Percentiles rank a stretch among this genome's conserved stretches.
These are phyloP conservation scores for Strongylocentrotus purpuratus DNA, from an alignment of 35 echinoderm and acorn worm species.

Conservation along the genomic window DNA sequence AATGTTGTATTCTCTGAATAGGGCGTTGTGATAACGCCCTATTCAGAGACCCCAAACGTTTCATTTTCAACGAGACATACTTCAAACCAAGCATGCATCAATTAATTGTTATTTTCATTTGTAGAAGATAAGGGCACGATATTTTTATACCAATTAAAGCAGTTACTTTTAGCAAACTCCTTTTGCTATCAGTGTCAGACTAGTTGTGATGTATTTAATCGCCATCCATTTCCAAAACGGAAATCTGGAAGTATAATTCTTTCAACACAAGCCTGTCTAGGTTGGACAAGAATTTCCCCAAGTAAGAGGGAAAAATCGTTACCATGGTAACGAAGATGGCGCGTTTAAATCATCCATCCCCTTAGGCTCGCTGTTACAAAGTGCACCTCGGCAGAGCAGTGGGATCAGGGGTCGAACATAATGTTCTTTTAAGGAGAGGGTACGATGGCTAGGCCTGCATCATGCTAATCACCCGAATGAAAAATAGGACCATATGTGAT, in stretches of 20 bases:
- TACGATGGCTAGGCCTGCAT: neutral
- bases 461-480: slow-evolving; percentile 27
- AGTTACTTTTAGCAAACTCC: too few relatives aligned
- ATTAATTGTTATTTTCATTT: too few relatives aligned
- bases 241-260: neutral
- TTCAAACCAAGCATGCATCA: too few relatives aligned
- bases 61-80: too few relatives aligned
- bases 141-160: too few relatives aligned
- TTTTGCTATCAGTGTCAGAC: too few relatives aligned
- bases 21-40: too few relatives aligned
- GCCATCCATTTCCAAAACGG: neutral
- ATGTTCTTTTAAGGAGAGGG: neutral
- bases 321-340: neutral
- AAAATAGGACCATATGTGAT: slow-evolving; percentile 43
- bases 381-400: neutral
- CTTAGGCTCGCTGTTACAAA: neutral
- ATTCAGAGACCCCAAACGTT: too few relatives aligned
- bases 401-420: neutral
- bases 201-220: neutral
- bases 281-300: neutral
- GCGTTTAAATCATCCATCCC: neutral
- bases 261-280: neutral
- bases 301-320: neutral
- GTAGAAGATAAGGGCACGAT: too few relatives aligned
- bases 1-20: too few relatives aligned